Conservation (phyloP, 2,888 invertebrate genomes). For the Apotomis capreana region DNA sequence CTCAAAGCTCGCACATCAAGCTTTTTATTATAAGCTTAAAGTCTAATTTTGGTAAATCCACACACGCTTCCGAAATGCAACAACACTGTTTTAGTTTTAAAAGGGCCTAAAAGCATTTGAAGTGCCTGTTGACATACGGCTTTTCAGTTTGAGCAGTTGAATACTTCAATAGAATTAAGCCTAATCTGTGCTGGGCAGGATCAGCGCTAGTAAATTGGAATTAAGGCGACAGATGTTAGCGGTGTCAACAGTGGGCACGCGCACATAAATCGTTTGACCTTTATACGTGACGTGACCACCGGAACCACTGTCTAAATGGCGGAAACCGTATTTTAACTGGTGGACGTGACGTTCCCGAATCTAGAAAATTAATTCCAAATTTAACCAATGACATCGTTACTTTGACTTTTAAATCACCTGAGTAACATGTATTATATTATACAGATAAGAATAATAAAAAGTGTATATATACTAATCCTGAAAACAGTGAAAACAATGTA, state of each 20-base stretch:
- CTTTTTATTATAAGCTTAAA: constrained; percentile 6
- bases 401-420: no score
- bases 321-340: constrained; percentile 24
- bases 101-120: background rate
- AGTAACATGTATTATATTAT: no score
- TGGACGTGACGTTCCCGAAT: background rate
- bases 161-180: constrained; percentile 60
- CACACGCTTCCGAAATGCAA: constrained; percentile 17
- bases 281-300: constrained; percentile 54
- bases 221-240: constrained; percentile 62
- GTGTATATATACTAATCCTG: no score
- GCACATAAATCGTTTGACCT: constrained; percentile 73
- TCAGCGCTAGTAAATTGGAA: constrained; percentile 72
- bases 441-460: no score
- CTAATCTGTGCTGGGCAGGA: constrained; percentile 53
- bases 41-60: constrained; percentile 20
- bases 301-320: constrained; percentile 13
- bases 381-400: no score
- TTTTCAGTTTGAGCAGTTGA: background rate
- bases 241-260: constrained; percentile 52
- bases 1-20: constrained; percentile 46
- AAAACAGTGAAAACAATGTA: no score
- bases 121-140: constrained; percentile 3
- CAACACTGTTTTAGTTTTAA: background rate
- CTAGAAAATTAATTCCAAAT: background rate